Base-by-base conservation (phyloP, 2,888 invertebrate genomes). In the Camptogramma bilineatum region DNA sequence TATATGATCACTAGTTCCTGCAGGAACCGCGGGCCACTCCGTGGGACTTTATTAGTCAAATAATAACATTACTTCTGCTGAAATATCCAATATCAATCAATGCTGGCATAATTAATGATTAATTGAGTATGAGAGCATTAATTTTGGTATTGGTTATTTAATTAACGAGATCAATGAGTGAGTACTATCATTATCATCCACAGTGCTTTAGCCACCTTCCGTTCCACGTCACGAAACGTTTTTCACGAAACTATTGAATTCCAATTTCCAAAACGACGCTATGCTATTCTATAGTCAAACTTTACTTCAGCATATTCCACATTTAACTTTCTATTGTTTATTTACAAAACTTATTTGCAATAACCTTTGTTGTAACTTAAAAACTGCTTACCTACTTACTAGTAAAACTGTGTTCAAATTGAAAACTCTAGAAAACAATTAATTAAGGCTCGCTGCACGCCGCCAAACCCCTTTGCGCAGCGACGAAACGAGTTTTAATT, bases 391-490 rank as follows among this genome's bases (percentile, higher is more conserved):
- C 17, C 7, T 42, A 7, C 2, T 5, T n/a, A 58, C 59, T 51
- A 56, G 59, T 7, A 28, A 28, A 62, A 46, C 56, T 42, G 48
- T 59, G 56, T 59, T 59, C 56, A 50, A 62, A 62, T 59, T 62
- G 50, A 59, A 59, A 68, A 64, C 55, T 64, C 48, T 55, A 50
- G 17, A 44, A 28, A 53, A 64, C 68, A 68, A 51, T 62, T 61
- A 57, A 62, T 58, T 48, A 52, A 39, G 59, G 44, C 48, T 54
- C 48, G 34, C 42, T 48, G 17, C n/a, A n/a, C 39, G 39, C 17
- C 28, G 16, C 21, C 8, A 10, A 60, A 64, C 58, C 52, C 56
- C 46, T 64, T 64, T 68, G 62, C 64, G 53, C 47, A 52, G 44
- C 52, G 46, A 46, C 31, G 31, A 52, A 52, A 59, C 46, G 18